Conservation (phyloP, 2,113 vertebrate genomes). For the Nicator chloris region DNA sequence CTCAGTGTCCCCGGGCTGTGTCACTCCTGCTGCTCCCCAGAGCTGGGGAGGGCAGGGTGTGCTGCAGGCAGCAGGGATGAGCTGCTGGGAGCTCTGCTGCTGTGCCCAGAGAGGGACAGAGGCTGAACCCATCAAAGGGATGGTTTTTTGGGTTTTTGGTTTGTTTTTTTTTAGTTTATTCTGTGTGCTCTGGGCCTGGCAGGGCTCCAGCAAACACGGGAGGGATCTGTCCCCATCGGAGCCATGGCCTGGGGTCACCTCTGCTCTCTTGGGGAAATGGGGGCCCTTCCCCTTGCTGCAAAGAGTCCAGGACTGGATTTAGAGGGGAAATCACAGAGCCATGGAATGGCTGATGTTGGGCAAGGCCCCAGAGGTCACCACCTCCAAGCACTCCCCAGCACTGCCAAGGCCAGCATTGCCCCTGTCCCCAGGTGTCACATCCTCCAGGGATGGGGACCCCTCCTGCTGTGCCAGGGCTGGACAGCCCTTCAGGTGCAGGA, state of each 20-base stretch:
- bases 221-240: background rate
- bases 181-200: background rate
- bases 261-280: background rate
- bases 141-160: too few species aligned
- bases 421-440: background rate
- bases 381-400: background rate
- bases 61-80: fast-evolving
- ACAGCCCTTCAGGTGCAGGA: background rate
- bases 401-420: background rate
- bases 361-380: background rate
- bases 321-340: background rate
- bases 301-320: background rate
- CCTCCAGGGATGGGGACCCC: background rate
- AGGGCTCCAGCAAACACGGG: too few species aligned
- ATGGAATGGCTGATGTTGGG: background rate
- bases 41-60: fast-evolving
- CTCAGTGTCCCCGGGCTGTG: fast-evolving
- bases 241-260: background rate
- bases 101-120: background rate
- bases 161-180: too few species aligned
- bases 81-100: background rate
- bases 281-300: background rate
- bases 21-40: background rate
- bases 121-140: background rate
- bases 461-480: background rate